phyloP scores from a whole-genome alignment of 2,888 invertebrate species.

The Heliconius erato region DNA sequence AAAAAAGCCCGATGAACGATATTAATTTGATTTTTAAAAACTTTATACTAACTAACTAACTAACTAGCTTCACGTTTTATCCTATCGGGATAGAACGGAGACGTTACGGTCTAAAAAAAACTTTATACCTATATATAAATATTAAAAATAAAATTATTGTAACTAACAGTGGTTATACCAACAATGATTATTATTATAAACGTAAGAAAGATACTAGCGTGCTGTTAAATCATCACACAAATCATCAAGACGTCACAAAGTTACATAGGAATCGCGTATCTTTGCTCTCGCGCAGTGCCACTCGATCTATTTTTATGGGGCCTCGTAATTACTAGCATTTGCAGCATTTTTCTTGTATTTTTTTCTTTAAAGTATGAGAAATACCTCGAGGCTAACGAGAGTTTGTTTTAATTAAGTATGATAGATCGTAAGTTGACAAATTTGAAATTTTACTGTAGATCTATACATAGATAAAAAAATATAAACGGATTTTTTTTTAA shows the following conservation, averaged over 20 bases:
- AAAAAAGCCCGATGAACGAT: too few species aligned
- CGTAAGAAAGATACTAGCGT: neutral
- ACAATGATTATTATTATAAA: too few species aligned
- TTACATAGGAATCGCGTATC: constrained; percentile 3
- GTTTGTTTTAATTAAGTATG: neutral
- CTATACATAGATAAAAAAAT: too few species aligned
- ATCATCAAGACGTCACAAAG: neutral
- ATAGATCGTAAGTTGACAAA: neutral
- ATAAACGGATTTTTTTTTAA: too few species aligned
- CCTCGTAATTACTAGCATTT: constrained; percentile 20
- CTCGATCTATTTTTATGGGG: constrained; percentile 21
- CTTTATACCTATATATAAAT: too few species aligned
- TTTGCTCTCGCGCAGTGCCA: constrained; percentile 1
- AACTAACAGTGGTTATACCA: too few species aligned
- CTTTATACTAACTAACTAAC: too few species aligned
- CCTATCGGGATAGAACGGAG: too few species aligned
- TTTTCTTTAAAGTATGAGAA: constrained; percentile 4
- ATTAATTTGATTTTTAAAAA: too few species aligned
- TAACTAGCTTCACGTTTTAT: too few species aligned
- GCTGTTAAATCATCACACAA: neutral
- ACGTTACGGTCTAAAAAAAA: too few species aligned
- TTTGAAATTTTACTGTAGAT: neutral
- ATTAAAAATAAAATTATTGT: too few species aligned
- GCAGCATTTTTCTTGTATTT: neutral
- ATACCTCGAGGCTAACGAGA: neutral